Base-by-base conservation (phyloP, 2,888 invertebrate genomes). In the Ophion ellenae region DNA sequence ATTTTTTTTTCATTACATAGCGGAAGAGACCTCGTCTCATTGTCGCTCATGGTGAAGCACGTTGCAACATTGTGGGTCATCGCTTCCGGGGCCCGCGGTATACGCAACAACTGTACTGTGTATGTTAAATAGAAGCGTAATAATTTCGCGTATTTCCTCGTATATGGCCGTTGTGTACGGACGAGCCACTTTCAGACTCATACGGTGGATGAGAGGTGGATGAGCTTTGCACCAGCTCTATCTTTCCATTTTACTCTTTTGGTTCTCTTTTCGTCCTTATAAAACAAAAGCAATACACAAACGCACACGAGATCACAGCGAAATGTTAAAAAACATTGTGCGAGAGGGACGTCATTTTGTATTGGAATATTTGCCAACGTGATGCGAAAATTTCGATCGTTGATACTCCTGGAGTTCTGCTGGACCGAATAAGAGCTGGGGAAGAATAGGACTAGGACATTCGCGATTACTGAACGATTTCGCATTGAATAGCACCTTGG, bases 1-100 rank as follows among this genome's bases (percentile, higher is more conserved):
- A 28, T 75, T 64, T 75, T 75, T 75, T 75, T 84, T 80, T 80
- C 82, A 85, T 82, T 82, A 82, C 82, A 82, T 79, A 69, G 78
- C 63, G 67, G 61, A 85, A 64, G 70, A 85, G 85, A 24, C 20
- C 71, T 71, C 40, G 59, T 24, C 69, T 69, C 70, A 32, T n/a
- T n/a, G 76, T 73, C 61, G 24, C 76, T 75, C 75, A 47, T 75
- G 75, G 53, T 57, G 40, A 64, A 74, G 78, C 59, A 75, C 85
- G 75, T 76, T 77, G 36, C 53, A 45, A 40, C 40, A 45, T 61
- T 66, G 40, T 69, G 82, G 79, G 75, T 82, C 85, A 82, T 82
- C 70, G 85, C 61, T 76, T 53, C 63, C 36, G 75, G 28, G 66
- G 7, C n/a, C 28, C 40, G 64, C 66, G 53, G 24, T 11, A 24